Conservation (phyloP, 2,797 vertebrate genomes). For the Gallinago solitaria region DNA sequence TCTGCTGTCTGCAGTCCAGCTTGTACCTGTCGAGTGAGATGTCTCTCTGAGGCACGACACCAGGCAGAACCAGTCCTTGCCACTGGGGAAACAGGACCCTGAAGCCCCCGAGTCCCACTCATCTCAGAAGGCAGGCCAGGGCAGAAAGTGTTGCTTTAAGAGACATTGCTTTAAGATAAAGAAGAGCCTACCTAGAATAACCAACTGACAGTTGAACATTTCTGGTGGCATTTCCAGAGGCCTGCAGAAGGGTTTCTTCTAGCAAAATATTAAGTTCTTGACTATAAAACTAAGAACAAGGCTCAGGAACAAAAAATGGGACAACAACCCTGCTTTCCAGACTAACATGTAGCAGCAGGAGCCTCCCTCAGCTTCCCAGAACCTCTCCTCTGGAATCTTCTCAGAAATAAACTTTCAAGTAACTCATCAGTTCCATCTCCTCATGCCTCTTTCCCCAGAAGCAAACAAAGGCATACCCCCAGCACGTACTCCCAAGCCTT, state of each 20-base stretch:
- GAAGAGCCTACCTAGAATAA: background rate
- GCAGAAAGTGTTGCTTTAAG: background rate
- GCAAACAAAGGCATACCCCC: background rate
- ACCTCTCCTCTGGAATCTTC: background rate
- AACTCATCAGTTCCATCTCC: background rate
- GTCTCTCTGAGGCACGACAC: background rate
- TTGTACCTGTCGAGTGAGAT: background rate
- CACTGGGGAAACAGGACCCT: background rate
- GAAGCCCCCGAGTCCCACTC: background rate
- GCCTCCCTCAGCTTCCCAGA: background rate
- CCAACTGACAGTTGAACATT: background rate
- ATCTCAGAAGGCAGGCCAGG: background rate
- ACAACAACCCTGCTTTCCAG: background rate
- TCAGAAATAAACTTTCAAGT: background rate
- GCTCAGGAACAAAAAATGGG: background rate
- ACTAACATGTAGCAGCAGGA: background rate
- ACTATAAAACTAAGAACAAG: background rate
- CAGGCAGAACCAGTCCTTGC: background rate
- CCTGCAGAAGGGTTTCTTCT: background rate
- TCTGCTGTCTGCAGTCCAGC: background rate
- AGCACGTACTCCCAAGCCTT: background rate
- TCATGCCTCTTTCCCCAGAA: background rate
- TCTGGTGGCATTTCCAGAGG: background rate
- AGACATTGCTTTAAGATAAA: background rate
- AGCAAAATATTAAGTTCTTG: background rate